Evolutionary conservation across 2,888 invertebrate genomes (phyloP).

Genomic region (Drosophila maculinotata): DNA sequence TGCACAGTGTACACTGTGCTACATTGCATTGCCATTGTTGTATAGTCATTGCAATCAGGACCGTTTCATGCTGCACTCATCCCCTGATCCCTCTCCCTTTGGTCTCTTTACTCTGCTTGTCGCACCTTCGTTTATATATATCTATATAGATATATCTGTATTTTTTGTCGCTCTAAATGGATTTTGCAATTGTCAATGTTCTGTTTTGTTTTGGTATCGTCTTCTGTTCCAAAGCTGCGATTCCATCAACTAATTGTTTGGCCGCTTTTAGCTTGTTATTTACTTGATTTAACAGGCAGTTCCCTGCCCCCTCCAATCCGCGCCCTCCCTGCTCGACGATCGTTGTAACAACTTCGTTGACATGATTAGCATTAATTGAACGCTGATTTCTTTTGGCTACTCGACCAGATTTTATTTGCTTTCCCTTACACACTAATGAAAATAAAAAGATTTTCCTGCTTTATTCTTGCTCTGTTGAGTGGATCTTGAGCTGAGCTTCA

Average conservation of each 20-base stretch:
- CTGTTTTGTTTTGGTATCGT: slow-evolving; percentile 30
- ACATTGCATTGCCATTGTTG: slow-evolving; percentile 64
- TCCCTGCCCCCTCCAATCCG: not conserved
- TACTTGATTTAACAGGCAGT: slow-evolving; percentile 54
- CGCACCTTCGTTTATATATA: slow-evolving; percentile 35
- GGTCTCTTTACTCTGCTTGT: slow-evolving; percentile 7
- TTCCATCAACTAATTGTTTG: slow-evolving; percentile 60
- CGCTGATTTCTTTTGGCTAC: slow-evolving; percentile 60
- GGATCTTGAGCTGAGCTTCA: slow-evolving; percentile 43
- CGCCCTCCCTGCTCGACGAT: not conserved
- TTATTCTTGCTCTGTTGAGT: slow-evolving; percentile 6
- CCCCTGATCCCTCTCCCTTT: not conserved
- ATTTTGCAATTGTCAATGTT: slow-evolving; percentile 59
- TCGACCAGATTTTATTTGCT: slow-evolving; percentile 43
- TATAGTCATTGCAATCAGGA: slow-evolving; percentile 50
- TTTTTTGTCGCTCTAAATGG: slow-evolving; percentile 33
- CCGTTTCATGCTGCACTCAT: slow-evolving; percentile 6
- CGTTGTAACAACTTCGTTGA: slow-evolving; percentile 44
- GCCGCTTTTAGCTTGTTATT: slow-evolving; percentile 61
- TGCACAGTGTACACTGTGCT: slow-evolving; percentile 68
- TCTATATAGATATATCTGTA: not conserved
- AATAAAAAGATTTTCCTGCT: slow-evolving; percentile 17
- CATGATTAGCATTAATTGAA: slow-evolving; percentile 75
- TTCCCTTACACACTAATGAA: slow-evolving; percentile 12
- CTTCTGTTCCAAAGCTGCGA: slow-evolving; percentile 14